Conservation (phyloP, 2,888 invertebrate species). For the Chrysomela aeneicollis region DNA sequence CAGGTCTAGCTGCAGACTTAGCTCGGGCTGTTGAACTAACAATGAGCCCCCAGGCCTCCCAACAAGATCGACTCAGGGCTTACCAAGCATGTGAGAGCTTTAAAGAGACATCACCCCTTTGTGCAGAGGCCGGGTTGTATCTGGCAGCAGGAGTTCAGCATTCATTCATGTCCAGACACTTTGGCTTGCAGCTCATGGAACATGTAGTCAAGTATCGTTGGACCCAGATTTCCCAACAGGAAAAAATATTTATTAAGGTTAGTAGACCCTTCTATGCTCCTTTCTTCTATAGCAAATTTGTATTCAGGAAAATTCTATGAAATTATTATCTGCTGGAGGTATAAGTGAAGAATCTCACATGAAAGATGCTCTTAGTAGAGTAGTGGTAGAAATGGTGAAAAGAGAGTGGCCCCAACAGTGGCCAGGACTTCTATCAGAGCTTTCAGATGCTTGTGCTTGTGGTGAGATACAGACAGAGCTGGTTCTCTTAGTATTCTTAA, state of each 20-base stretch:
- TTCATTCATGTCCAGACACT: constrained; percentile 84
- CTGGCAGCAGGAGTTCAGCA: constrained; percentile 78
- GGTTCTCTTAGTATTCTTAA: constrained; percentile 85
- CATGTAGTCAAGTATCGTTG: constrained; percentile 92
- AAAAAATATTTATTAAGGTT: constrained; percentile 89
- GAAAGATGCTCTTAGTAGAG: constrained; percentile 85
- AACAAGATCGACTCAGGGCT: constrained; percentile 79
- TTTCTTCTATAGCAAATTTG: not conserved
- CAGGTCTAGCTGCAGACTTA: constrained; percentile 77
- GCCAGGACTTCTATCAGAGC: constrained; percentile 84
- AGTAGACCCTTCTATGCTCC: constrained; percentile 19
- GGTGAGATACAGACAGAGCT: constrained; percentile 91
- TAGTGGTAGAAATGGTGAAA: constrained; percentile 97
- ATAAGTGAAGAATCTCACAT: constrained; percentile 79
- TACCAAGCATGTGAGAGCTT: constrained; percentile 86
- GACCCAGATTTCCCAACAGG: constrained; percentile 86
- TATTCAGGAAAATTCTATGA: constrained; percentile 83
- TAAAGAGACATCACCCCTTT: constrained; percentile 85
- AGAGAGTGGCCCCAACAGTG: constrained; percentile 98
- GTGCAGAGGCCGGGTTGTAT: constrained; percentile 86
- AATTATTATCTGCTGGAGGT: constrained; percentile 78
- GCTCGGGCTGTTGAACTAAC: constrained; percentile 84
- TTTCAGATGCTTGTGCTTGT: constrained; percentile 81
- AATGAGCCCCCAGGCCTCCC: constrained; percentile 79
- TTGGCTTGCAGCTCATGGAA: constrained; percentile 92